Evolutionary conservation across 2,113 vertebrate species (phyloP).

Genomic region (Dromas ardeola): DNA sequence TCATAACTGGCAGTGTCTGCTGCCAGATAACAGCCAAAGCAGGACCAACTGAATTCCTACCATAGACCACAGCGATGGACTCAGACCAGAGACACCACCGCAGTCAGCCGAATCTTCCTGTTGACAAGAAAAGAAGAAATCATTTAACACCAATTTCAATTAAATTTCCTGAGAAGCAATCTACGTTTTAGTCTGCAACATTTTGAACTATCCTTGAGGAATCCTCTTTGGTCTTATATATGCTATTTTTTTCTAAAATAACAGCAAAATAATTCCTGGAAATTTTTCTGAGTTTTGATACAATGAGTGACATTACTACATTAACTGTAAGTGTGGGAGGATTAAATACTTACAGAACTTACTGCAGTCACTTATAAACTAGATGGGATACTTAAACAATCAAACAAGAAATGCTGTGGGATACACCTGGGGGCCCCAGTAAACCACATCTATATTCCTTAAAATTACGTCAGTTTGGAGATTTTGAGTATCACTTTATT

Average conservation of each 20-base stretch:
- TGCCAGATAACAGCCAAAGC: slow-evolving; percentile 88
- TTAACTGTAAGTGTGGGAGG: neutral
- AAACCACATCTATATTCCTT: neutral
- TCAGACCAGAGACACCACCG: slow-evolving; percentile 87
- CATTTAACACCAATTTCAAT: neutral
- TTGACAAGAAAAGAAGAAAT: slow-evolving; percentile 48
- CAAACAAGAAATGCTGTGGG: neutral
- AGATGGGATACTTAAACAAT: neutral
- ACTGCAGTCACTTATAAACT: neutral
- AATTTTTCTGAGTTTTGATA: neutral
- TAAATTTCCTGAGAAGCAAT: neutral
- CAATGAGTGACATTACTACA: neutral
- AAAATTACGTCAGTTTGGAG: neutral
- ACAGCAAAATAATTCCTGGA: neutral
- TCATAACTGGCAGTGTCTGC: slow-evolving; percentile 86
- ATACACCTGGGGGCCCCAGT: neutral
- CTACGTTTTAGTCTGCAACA: neutral
- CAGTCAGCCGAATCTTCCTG: slow-evolving; percentile 96
- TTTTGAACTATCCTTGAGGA: slow-evolving; percentile 6
- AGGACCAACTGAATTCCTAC: slow-evolving; percentile 85
- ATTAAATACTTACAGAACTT: neutral
- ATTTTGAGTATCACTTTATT: neutral
- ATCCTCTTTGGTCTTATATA: neutral
- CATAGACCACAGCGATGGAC: slow-evolving; percentile 84
- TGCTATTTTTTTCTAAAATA: neutral